These are phyloP conservation scores for Dascillus cervinus DNA, from an alignment of 2,888 invertebrate genomes.

Conservation along the genomic window DNA sequence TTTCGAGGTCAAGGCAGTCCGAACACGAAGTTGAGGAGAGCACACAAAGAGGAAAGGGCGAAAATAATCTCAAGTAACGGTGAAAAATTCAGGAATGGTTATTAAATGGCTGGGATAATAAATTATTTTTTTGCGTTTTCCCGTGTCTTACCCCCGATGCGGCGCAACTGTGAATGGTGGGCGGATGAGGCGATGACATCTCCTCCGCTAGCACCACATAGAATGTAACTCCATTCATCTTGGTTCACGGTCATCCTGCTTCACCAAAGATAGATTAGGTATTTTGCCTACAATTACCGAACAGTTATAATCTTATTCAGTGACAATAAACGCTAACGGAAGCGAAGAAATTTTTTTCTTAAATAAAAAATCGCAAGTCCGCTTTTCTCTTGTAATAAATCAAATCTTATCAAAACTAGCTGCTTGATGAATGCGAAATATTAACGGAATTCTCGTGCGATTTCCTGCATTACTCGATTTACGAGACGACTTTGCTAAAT, in stretches of 20 bases:
- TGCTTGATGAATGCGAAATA: too few species aligned
- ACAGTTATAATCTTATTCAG: too few species aligned
- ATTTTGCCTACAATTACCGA: conserved; percentile 6
- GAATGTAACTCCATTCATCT: conserved; percentile 18
- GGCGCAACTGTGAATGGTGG: conserved; percentile 15
- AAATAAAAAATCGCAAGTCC: too few species aligned
- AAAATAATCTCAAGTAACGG: too few species aligned
- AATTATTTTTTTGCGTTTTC: conserved; percentile 16
- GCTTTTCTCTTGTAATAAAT: too few species aligned
- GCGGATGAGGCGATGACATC: conserved; percentile 18
- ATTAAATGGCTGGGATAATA: conserved; percentile 4
- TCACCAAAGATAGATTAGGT: conserved; percentile 13
- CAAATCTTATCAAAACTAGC: too few species aligned
- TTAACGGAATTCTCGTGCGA: too few species aligned
- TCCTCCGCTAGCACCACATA: conserved; percentile 12
- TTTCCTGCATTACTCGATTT: too few species aligned
- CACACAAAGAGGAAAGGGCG: too few species aligned
- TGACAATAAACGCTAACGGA: too few species aligned
- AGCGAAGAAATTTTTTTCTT: too few species aligned
- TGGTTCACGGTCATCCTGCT: conserved; percentile 11
- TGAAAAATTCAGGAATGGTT: neutral
- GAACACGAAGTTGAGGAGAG: conserved; percentile 1
- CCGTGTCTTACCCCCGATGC: conserved; percentile 3
- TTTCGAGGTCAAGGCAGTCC: conserved; percentile 18
- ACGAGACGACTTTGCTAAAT: too few species aligned